Base-by-base conservation (phyloP, 2,797 vertebrate genomes). In the Smutsia temminckii region DNA sequence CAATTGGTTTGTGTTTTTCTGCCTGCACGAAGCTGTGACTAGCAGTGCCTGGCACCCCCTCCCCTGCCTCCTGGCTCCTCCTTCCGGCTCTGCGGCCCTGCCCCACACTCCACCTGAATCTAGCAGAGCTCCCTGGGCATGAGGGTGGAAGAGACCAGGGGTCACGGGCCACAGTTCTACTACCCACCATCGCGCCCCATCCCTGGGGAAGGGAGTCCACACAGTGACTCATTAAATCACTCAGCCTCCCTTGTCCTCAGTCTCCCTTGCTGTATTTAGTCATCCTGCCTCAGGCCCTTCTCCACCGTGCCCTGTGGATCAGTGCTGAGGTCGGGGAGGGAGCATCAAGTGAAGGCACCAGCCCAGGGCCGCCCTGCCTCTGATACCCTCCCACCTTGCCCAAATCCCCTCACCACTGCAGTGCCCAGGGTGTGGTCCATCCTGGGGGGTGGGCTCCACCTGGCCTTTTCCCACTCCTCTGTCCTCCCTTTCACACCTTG, bases 1-100 rank as follows among this genome's bases (percentile, higher is more conserved):
- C 95, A 77, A 95, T 61, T 18, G 89, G 93, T 78, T 97, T 66
- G 85, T 93, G 81, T 95, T 97, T 96, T 95, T 93, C 95, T 97
- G 94, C 91, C 86, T 69, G 91, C 0, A 0, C 11, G 78, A 71
- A 49, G 95, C 75, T 86, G 88, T 89, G 96, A 83, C 68, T 91
- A 95, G 86, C 90, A 75, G 89, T 3, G 37, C 92, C 89, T 23
- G 9, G 51, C 1, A 4, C 61, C 23, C 64, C 46, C 46, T 34
- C 80, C 78, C 53, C 5, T 8, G n/a, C 42, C 49, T 93, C 83
- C 53, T 0, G 49, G 63, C 4, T 7, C 23, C 11, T 46, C 90
- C 72, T 69, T 61, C 0, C 0, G 2, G 78, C 17, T 78, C 2
- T 2, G n/a, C 32, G 18, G 20, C n/a, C 46, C 64, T 32, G 20